Conservation (phyloP, 2,113 vertebrate species). For the Narcine bancroftii region DNA sequence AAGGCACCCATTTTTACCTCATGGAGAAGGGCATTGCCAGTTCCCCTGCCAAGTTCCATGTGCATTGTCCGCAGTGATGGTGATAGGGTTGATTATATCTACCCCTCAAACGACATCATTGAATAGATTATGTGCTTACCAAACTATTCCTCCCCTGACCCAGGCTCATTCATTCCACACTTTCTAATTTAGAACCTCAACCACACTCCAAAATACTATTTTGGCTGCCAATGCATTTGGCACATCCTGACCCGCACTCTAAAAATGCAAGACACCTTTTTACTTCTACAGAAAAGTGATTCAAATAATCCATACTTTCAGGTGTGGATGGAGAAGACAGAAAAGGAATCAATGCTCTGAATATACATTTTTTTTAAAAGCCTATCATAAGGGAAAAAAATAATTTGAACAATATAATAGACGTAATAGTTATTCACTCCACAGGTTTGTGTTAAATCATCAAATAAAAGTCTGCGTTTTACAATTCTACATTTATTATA, state of each 20-base stretch:
- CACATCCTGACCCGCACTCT: not conserved
- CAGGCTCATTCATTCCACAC: no score
- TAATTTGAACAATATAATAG: no score
- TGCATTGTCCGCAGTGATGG: not conserved
- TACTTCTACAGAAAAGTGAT: not conserved
- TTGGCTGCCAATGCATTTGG: not conserved
- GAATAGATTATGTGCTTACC: no score
- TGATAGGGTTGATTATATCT: not conserved
- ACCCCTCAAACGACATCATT: no score
- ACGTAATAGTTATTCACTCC: no score
- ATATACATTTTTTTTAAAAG: no score
- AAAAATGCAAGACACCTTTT: not conserved
- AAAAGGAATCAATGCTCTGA: not conserved
- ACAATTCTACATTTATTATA: slow-evolving; percentile 4
- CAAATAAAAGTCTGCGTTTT: not conserved
- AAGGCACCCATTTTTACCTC: no score
- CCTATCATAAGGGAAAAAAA: not conserved
- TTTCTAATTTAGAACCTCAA: no score
- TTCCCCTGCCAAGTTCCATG: not conserved
- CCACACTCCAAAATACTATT: no score
- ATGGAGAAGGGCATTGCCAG: not conserved
- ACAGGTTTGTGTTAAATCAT: not conserved
- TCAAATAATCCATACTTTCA: not conserved
- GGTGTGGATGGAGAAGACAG: not conserved
- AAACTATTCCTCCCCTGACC: no score